Conservation (phyloP, 30 jellyfish, hydroid and myxozoan genomes). For the Cassiopea andromeda region DNA sequence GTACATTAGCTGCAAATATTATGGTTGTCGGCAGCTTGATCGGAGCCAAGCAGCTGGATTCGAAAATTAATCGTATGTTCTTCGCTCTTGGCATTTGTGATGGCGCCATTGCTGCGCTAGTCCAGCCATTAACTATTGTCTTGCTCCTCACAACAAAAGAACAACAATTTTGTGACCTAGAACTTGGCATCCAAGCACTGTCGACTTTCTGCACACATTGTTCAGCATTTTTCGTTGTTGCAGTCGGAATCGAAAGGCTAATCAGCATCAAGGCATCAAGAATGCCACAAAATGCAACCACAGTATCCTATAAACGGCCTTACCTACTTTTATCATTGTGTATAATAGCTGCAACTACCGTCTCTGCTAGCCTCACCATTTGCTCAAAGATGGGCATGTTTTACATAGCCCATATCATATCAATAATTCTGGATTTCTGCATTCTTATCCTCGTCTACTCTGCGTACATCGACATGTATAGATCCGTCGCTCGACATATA, state of each 20-base stretch:
- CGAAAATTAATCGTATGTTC: conserved; percentile 69
- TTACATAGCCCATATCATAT: conserved; percentile 29
- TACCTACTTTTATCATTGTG: conserved; percentile 14
- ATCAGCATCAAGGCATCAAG: conserved; percentile 31
- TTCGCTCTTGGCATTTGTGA: conserved; percentile 58
- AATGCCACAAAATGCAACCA: conserved; percentile 15
- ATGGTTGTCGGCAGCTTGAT: conserved; percentile 52
- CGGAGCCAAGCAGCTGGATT: conserved; percentile 61
- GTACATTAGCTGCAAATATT: conserved; percentile 15
- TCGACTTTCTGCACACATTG: conserved; percentile 42
- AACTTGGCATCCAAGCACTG: conserved; percentile 43
- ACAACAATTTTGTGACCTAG: conserved; percentile 32
- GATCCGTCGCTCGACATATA: conserved; percentile 58
- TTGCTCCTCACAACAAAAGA: conserved; percentile 17
- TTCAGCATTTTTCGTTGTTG: conserved; percentile 66
- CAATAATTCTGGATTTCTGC: conserved; percentile 29
- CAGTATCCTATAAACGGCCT: conserved; percentile 42
- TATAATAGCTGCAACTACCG: conserved; percentile 13
- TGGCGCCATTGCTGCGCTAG: conserved; percentile 40
- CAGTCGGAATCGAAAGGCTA: conserved; percentile 64
- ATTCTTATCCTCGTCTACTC: conserved; percentile 49
- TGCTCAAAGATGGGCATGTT: conserved; percentile 10
- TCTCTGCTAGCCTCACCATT: conserved; percentile 21
- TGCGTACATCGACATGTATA: conserved; percentile 59
- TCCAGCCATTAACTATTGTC: conserved; percentile 36